Evolutionary conservation across 2,888 invertebrate species (phyloP).

Genomic region (Patella caerulea): DNA sequence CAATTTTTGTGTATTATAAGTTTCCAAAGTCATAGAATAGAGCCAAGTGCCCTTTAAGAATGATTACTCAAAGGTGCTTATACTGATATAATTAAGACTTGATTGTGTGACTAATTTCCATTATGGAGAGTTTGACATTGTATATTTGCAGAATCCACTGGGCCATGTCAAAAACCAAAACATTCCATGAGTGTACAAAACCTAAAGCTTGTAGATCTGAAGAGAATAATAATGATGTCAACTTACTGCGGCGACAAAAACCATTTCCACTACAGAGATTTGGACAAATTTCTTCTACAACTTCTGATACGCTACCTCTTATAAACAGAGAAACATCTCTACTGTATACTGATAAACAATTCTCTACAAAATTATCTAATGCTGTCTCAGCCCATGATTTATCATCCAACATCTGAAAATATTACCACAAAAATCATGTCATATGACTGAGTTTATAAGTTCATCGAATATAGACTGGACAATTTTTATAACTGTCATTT

Average conservation of each 20-base stretch:
- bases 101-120: no score
- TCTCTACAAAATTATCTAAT: conserved; percentile 34
- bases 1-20: no score
- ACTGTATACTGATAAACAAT: conserved; percentile 32
- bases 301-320: conserved; percentile 14
- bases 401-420: conserved; percentile 41
- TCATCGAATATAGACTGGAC: background rate
- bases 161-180: no score
- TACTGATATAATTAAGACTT: no score
- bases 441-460: background rate
- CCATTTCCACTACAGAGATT: conserved; percentile 32
- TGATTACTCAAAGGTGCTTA: no score
- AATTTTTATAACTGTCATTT: no score
- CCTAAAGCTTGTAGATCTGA: no score
- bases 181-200: no score
- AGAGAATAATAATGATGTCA: no score
- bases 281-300: conserved; percentile 26
- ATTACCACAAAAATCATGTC: background rate
- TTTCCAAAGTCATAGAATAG: background rate
- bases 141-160: no score
- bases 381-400: conserved; percentile 35
- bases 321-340: conserved; percentile 35
- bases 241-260: conserved; percentile 26
- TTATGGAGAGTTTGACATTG: no score
- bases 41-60: conserved; percentile 15